These are phyloP conservation scores for Acanthosepion esculentum DNA, from an alignment of 2,888 invertebrate species.

Conservation along the genomic window DNA sequence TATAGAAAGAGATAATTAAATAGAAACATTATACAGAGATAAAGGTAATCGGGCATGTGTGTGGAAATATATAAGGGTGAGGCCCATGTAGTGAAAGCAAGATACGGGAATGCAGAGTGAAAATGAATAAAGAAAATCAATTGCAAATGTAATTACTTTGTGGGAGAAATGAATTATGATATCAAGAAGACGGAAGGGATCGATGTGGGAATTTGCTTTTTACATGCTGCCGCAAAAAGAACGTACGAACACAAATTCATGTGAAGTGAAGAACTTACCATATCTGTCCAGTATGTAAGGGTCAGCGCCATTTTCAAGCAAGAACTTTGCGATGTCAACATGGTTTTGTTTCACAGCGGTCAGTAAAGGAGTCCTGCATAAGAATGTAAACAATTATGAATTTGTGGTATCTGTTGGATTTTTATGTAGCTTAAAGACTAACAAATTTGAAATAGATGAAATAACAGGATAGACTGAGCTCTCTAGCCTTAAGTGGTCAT, in stretches of 20 bases:
- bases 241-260: too few species aligned
- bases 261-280: neutral
- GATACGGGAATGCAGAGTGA: neutral
- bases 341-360: neutral
- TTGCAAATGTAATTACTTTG: neutral
- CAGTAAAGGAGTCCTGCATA: neutral
- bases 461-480: too few species aligned
- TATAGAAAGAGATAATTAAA: constrained; percentile 7
- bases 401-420: neutral
- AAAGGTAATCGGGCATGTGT: neutral
- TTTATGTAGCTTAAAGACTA: neutral
- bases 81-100: neutral
- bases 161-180: neutral
- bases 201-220: neutral
- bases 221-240: too few species aligned
- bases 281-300: neutral
- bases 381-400: neutral
- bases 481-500: too few species aligned
- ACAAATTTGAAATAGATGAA: too few species aligned
- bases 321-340: neutral
- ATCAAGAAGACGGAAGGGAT: neutral
- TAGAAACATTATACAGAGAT: constrained; percentile 20
- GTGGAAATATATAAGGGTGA: neutral
- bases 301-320: neutral
- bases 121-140: neutral